Evolutionary conservation across 1,140 invertebrate genomes (phyloP), one percentile per base, ranked within the genome.

Genomic region (Zaprionus tsacasi): DNA sequence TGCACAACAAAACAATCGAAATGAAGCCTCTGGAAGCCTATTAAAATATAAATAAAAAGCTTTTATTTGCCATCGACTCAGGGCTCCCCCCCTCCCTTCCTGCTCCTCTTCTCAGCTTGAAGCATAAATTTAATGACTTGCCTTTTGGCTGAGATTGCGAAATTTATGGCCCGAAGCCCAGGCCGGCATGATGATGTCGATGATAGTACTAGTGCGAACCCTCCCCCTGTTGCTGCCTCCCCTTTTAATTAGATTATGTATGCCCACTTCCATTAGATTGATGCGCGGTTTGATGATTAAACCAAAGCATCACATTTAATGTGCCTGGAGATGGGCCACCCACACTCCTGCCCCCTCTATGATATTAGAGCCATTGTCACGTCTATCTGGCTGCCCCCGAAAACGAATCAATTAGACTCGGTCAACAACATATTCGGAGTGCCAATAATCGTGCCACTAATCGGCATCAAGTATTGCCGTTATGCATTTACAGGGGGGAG

Each of bases 121-220:
- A 59, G 76, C 73, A 87, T 88, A 88, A 88, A 87, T 82, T 87
- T 88, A 87, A 87, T 87, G 82, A 75, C 77, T 77, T 78, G 70
- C 70, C 83, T 70, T 76, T 77, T 58, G 77, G 70, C 78, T 70
- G 73, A 83, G 80, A 87, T 87, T 88, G 74, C 70, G 64, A 81
- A 70, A 87, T 87, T 87, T 88, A 87, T 88, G 80, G 59, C 33
- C 21, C 21, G 21, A 25, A n/a, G 25, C 40, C 54, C 56, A 55
- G 36, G 21, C 30, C 33, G 50, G 45, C 48, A 15, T 45, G 27
- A 45, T n/a, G 38, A 61, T 17, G 45, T 35, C 30, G 15, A 36
- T 52, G 48, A 38, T 64, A 17, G 35, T 64, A 38, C 33, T 15
- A 57, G 40, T 43, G 45, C 45, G 21, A 21, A 21, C 45, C 15